Percentiles rank a stretch among this genome's conserved stretches.
These are phyloP conservation scores for Euzetes globulus DNA, from an alignment of 2,888 invertebrate species.

Conservation along the genomic window DNA sequence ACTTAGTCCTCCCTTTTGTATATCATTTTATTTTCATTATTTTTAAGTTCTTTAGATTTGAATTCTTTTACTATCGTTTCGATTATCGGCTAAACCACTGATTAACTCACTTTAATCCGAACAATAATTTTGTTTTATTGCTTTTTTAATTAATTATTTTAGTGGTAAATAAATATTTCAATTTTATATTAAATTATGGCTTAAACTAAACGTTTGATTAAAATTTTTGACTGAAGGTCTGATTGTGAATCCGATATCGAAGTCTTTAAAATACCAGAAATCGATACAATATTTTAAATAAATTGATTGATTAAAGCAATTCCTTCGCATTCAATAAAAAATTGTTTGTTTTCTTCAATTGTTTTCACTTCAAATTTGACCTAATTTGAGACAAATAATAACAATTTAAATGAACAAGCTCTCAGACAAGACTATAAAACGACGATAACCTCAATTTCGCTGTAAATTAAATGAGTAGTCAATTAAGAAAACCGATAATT, in stretches of 20 bases:
- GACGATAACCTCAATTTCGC: too few species aligned
- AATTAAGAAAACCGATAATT: too few species aligned
- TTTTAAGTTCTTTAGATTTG: background rate
- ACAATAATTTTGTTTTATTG: background rate
- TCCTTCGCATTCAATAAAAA: slow-evolving; percentile 12
- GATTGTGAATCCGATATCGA: too few species aligned
- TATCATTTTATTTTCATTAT: background rate
- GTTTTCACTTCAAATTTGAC: background rate
- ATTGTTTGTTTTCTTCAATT: background rate
- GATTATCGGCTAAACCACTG: background rate
- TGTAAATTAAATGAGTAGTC: too few species aligned
- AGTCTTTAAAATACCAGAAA: too few species aligned
- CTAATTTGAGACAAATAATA: background rate
- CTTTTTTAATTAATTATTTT: background rate
- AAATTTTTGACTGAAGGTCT: too few species aligned
- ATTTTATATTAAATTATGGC: background rate
- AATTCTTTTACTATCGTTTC: background rate
- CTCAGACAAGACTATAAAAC: too few species aligned
- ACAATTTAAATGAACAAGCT: background rate
- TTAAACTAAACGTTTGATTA: too few species aligned
- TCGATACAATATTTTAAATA: background rate
- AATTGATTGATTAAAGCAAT: background rate
- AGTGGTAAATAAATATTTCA: background rate
- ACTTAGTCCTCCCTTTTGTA: background rate
- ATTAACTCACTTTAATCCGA: background rate